These are phyloP conservation scores for Merluccius polli DNA, from an alignment of 2,797 vertebrate genomes.

Conservation along the genomic window DNA sequence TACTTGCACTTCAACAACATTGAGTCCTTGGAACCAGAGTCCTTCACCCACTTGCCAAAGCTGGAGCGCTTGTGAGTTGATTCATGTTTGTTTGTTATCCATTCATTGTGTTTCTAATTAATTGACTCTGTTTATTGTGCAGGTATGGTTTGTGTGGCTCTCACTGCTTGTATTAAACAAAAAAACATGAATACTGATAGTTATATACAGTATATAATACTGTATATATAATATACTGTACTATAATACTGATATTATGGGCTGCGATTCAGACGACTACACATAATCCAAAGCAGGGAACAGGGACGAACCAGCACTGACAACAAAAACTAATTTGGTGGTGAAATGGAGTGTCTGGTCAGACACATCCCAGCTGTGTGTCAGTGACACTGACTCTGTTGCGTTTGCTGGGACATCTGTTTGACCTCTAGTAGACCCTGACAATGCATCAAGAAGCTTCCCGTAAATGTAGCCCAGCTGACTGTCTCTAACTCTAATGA, in stretches of 20 bases:
- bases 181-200: too few species aligned
- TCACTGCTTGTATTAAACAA: too few species aligned
- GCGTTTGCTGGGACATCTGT: not conserved
- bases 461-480: constrained; percentile 2
- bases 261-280: not conserved
- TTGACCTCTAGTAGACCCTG: not conserved
- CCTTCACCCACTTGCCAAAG: constrained; percentile 92
- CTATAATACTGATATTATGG: too few species aligned
- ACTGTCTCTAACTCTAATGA: not conserved
- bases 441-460: not conserved
- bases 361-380: not conserved
- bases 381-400: too few species aligned
- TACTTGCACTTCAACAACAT: constrained; percentile 99
- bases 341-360: not conserved
- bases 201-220: too few species aligned
- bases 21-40: constrained; percentile 91
- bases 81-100: not conserved
- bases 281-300: not conserved
- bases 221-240: too few species aligned
- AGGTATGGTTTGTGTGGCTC: not conserved
- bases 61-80: constrained; percentile 94
- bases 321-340: not conserved
- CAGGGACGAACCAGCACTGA: not conserved
- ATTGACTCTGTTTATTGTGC: not conserved
- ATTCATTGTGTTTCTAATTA: not conserved